Evolutionary conservation across 2,888 invertebrate genomes (phyloP).

Genomic region (Clivina fossor): DNA sequence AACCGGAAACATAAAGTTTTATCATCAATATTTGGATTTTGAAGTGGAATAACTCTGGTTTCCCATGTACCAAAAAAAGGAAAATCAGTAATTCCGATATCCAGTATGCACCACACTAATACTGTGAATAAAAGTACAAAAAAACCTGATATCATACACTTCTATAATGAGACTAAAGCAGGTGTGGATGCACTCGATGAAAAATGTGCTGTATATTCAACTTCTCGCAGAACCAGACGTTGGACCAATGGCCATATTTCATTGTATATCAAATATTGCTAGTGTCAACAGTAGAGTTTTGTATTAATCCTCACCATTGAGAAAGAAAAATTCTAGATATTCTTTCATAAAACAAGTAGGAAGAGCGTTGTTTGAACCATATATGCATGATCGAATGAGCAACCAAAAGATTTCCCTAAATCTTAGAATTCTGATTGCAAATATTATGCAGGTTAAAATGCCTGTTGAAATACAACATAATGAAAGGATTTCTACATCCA

Average conservation of each 20-base stretch:
- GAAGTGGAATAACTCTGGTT: constrained; percentile 3
- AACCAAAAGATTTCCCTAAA: no score
- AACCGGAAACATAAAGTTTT: neutral
- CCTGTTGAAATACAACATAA: no score
- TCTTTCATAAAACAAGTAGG: no score
- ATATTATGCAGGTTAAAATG: no score
- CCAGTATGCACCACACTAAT: constrained; percentile 4
- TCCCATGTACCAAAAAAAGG: neutral
- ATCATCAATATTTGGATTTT: constrained; percentile 1
- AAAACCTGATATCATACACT: constrained; percentile 5
- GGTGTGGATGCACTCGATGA: constrained; percentile 2
- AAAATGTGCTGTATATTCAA: neutral
- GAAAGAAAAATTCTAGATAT: no score
- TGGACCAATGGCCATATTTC: constrained; percentile 2
- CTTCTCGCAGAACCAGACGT: neutral
- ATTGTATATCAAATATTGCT: constrained; percentile 4
- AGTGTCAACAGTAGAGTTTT: neutral
- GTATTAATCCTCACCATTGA: no score
- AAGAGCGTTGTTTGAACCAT: no score
- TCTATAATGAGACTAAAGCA: constrained; percentile 5
- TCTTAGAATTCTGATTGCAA: no score
- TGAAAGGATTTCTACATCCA: no score
- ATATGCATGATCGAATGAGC: no score
- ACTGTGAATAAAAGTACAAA: neutral
- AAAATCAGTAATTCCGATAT: constrained; percentile 4